Conservation (phyloP, 2,888 invertebrate species). For the Cephus rjabovi region DNA sequence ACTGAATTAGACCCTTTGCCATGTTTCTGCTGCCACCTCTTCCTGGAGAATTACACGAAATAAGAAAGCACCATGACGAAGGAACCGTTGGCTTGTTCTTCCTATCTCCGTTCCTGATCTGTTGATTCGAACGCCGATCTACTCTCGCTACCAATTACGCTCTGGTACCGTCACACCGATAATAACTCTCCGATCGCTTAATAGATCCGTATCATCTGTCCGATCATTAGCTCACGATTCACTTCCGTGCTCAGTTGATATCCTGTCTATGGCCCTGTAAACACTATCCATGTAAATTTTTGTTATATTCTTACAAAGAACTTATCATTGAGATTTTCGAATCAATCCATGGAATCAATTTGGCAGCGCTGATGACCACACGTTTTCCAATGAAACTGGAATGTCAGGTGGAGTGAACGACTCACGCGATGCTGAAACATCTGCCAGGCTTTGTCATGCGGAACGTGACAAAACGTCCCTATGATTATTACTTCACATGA, state of each 20-base stretch:
- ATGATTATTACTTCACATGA: neutral
- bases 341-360: neutral
- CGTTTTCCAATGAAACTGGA: slow-evolving; percentile 40
- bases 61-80: slow-evolving; percentile 30
- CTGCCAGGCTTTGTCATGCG: neutral
- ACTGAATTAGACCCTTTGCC: slow-evolving; percentile 28
- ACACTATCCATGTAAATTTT: neutral
- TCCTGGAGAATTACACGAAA: slow-evolving; percentile 34
- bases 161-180: slow-evolving; percentile 8
- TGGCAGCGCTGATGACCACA: slow-evolving; percentile 30
- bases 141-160: slow-evolving; percentile 26
- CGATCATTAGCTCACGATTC: neutral
- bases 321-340: neutral
- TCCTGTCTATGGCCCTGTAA: neutral
- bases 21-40: neutral
- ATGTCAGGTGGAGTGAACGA: slow-evolving; percentile 44
- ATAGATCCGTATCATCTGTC: neutral
- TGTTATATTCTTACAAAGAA: neutral
- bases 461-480: neutral
- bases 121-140: slow-evolving; percentile 24
- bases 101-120: neutral
- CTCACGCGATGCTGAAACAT: slow-evolving; percentile 30
- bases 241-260: neutral
- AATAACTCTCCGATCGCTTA: neutral
- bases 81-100: neutral